Percentiles rank a stretch among this genome's conserved stretches.
These are phyloP conservation scores for Tor tambroides DNA, from an alignment of 2,113 vertebrate species.

Conservation along the genomic window DNA sequence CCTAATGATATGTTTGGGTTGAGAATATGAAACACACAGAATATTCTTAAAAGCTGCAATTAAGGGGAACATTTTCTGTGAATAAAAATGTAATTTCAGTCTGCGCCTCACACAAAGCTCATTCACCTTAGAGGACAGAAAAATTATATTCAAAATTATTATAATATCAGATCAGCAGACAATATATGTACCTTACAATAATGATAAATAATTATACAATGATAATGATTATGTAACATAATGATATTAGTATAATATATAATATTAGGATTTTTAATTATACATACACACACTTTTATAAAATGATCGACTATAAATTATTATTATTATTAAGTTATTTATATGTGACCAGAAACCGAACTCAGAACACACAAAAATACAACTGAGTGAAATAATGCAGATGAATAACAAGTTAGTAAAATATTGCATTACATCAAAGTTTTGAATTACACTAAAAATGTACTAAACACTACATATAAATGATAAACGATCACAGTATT, in stretches of 20 bases:
- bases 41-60: neutral
- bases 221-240: too few relatives aligned
- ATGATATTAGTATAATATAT: neutral
- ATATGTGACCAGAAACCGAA: neutral
- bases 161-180: neutral
- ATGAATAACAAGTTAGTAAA: neutral
- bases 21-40: neutral
- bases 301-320: too few relatives aligned
- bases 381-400: neutral
- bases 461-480: neutral
- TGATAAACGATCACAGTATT: neutral
- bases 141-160: neutral
- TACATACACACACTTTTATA: too few relatives aligned
- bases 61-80: neutral
- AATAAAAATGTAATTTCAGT: neutral
- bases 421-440: neutral
- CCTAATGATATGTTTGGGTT: neutral
- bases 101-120: neutral
- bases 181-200: neutral
- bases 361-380: neutral
- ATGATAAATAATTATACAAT: too few relatives aligned
- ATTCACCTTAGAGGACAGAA: neutral
- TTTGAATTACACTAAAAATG: neutral
- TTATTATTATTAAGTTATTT: neutral
- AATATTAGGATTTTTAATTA: too few relatives aligned